Conservation (phyloP, 2,888 invertebrate species). For the Sphaeridia pumilis region DNA sequence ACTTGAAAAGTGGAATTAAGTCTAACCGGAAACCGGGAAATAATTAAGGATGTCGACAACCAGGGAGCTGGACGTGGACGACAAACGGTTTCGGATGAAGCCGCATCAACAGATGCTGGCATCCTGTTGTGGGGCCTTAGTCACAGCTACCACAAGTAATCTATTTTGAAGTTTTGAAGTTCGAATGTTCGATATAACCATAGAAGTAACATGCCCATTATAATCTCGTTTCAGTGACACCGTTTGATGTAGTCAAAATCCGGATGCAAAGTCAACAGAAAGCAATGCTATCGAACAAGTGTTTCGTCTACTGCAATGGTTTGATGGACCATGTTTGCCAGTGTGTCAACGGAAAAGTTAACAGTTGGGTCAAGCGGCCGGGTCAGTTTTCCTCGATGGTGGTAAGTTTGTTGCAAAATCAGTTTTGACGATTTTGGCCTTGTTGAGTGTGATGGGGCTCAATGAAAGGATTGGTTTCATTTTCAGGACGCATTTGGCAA, state of each 20-base stretch:
- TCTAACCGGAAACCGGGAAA: too few relatives aligned
- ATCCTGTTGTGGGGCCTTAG: slow-evolving; percentile 73
- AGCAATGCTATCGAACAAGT: slow-evolving; percentile 64
- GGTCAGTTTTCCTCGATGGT: slow-evolving; percentile 58
- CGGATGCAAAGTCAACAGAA: slow-evolving; percentile 90
- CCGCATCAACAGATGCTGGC: slow-evolving; percentile 72
- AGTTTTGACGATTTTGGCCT: too few relatives aligned
- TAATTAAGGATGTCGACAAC: too few relatives aligned
- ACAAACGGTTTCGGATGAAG: slow-evolving; percentile 63
- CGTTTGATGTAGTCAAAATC: slow-evolving; percentile 98
- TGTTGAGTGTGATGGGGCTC: too few relatives aligned
- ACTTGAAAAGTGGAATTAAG: too few relatives aligned
- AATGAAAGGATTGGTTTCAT: slow-evolving; percentile 17
- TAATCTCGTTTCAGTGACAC: slow-evolving; percentile 64
- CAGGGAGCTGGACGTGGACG: slow-evolving; percentile 43
- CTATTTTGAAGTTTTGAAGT: not conserved
- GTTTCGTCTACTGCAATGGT: slow-evolving; percentile 94
- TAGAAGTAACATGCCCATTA: not conserved
- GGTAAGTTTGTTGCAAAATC: slow-evolving; percentile 37
- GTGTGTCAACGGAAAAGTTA: slow-evolving; percentile 46
- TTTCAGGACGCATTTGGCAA: slow-evolving; percentile 86
- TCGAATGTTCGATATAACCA: not conserved
- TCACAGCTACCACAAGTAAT: slow-evolving; percentile 76
- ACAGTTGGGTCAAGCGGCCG: slow-evolving; percentile 49
- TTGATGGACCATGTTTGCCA: slow-evolving; percentile 96